Percentiles rank a stretch among this genome's conserved stretches.
phyloP scores from a whole-genome alignment of 2,888 invertebrate species.

The Lasioglossum figueresi region DNA sequence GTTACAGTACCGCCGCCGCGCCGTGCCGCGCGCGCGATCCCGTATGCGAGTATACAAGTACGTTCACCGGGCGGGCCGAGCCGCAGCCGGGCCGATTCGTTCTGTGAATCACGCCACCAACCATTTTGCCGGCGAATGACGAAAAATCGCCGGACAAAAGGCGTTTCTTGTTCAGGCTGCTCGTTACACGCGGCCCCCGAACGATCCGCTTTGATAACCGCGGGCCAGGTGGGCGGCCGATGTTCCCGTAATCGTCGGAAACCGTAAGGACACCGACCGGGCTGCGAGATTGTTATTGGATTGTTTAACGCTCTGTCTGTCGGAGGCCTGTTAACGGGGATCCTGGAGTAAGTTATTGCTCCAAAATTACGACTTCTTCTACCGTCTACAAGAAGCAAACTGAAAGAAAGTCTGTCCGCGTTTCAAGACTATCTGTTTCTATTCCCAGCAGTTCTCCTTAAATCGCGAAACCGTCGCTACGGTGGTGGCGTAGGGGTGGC shows the following conservation, averaged over 20 bases:
- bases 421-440: no score
- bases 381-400: no score
- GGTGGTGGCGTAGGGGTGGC: background rate
- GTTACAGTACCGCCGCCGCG: slow-evolving; percentile 27
- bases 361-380: no score
- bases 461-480: background rate
- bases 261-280: background rate
- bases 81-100: slow-evolving; percentile 37
- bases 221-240: slow-evolving; percentile 43
- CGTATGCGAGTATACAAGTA: slow-evolving; percentile 3
- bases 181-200: slow-evolving; percentile 33
- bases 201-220: slow-evolving; percentile 56
- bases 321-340: background rate
- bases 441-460: no score
- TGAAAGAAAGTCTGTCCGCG: no score
- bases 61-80: slow-evolving; percentile 28
- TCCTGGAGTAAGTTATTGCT: no score
- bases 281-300: slow-evolving; percentile 39
- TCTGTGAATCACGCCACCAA: slow-evolving; percentile 51
- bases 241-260: slow-evolving; percentile 47
- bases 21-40: slow-evolving; percentile 6
- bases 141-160: slow-evolving; percentile 59
- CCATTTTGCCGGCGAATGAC: slow-evolving; percentile 33
- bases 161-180: slow-evolving; percentile 35
- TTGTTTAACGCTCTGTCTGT: slow-evolving; percentile 14